Base-by-base conservation (phyloP, 2,797 vertebrate species). In the Mus caroli region DNA sequence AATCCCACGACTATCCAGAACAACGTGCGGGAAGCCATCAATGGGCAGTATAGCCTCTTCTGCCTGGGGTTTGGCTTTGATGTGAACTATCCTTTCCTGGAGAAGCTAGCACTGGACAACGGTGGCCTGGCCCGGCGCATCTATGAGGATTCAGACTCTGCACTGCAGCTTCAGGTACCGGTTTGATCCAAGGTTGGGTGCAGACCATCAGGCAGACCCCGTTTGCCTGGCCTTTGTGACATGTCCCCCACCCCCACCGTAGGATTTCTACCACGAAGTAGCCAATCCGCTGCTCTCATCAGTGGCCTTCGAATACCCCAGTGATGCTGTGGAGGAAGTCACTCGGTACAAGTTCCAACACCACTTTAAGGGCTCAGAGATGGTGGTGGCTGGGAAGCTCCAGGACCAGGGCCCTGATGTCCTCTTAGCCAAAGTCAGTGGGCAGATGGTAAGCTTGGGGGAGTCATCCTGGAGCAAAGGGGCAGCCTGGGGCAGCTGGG, bases 21-120 rank as follows among this genome's bases (percentile, higher is more conserved):
- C 78, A 99, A 99, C 0, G 93, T 99, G 73, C 98, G 95, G 97
- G 6, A 94, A 31, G 99, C 98, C 40, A 98, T 99, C 64, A 77
- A 90, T 0, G 98, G 96, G 31, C 98, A 96, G 95, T 99, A 99
- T 19, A 98, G 98, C 17, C 98, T 99, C 56, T 99, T 99, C 98
- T 99, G 99, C 97, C 99, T 99, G 84, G 99, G 99, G 75, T 99
- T 99, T 0, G 99, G 99, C 87, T 99, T 99, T 79, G 99, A 99
- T 54, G 99, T 99, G 50, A 99, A 99, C 94, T 99, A 99, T 77
- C 97, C 98, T 82, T 99, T 99, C 98, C 98, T 99, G 96, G 99
- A 99, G 98, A 99, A 99, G 98, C 98, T 99, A 99, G 98, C 99
- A 0, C 97, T 99, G 95, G 98, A 99, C 43, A 99, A 99, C 1